Conservation (phyloP, 2,797 vertebrate species). For the Carduelis carduelis region DNA sequence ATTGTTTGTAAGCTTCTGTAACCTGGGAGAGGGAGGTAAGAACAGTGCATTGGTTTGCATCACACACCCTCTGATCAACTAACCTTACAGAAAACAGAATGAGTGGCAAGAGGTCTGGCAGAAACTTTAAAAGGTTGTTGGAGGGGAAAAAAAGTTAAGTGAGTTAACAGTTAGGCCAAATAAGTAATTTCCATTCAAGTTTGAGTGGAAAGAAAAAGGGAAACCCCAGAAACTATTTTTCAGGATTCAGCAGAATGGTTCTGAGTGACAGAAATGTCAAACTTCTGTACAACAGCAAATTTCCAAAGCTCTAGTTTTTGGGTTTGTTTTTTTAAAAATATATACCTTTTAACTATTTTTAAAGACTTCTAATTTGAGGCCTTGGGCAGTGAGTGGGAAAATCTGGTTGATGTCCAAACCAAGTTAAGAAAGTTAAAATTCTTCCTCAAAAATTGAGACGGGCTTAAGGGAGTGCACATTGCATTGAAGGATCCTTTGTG, state of each 20-base stretch:
- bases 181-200: not conserved
- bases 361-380: not conserved
- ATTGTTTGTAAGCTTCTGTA: constrained; percentile 89
- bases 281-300: not conserved
- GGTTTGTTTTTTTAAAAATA: not conserved
- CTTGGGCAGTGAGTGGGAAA: not conserved
- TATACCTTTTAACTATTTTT: not conserved
- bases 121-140: not conserved
- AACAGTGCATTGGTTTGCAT: not conserved
- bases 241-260: not conserved
- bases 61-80: not conserved
- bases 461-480: not conserved
- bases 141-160: not conserved
- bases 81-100: not conserved
- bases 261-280: not conserved
- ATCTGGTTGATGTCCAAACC: not conserved
- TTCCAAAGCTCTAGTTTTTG: not conserved
- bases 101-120: not conserved
- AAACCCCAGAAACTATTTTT: not conserved
- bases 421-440: not conserved
- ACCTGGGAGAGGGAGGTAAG: constrained; percentile 73
- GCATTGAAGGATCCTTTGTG: not conserved
- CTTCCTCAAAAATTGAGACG: not conserved
- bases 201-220: not conserved
- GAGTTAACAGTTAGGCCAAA: not conserved